Conservation (phyloP, 2,797 vertebrate genomes). For the Dallia pectoralis region DNA sequence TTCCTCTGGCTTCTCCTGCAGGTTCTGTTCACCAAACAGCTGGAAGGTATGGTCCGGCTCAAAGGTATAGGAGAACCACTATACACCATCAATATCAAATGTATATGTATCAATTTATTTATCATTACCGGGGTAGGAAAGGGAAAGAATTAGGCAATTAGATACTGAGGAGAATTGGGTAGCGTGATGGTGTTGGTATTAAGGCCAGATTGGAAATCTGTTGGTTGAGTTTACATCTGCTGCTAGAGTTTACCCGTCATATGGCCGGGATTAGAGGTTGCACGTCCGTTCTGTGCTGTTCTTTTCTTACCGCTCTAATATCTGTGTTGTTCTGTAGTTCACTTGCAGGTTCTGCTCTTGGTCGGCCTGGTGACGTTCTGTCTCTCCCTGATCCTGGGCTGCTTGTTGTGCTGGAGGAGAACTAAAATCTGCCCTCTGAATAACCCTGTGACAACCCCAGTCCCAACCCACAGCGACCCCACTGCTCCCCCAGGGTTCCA, state of each 20-base stretch:
- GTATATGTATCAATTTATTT: background rate
- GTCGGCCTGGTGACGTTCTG: slow-evolving; percentile 74
- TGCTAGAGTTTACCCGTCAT: too few species aligned
- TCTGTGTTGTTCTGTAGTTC: slow-evolving; percentile 63
- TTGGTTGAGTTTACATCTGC: background rate
- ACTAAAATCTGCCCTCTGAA: slow-evolving; percentile 37
- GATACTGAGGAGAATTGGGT: too few species aligned
- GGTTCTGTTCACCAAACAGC: slow-evolving; percentile 76
- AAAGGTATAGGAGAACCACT: background rate
- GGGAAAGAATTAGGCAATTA: too few species aligned
- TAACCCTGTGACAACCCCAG: slow-evolving; percentile 46
- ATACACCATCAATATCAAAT: background rate
- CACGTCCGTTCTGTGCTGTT: too few species aligned
- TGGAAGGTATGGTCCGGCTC: slow-evolving; percentile 66
- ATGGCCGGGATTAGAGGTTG: too few species aligned
- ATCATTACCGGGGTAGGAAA: background rate
- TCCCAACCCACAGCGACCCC: slow-evolving; percentile 8
- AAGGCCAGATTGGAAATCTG: too few species aligned
- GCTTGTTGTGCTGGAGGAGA: slow-evolving; percentile 71
- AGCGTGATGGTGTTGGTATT: too few species aligned
- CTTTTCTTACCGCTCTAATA: background rate
- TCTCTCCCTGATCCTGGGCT: slow-evolving; percentile 74
- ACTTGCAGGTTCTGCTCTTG: slow-evolving; percentile 76
- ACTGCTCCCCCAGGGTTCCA: slow-evolving; percentile 33
- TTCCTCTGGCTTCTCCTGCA: slow-evolving; percentile 80